Evolutionary conservation across 2,797 vertebrate genomes (phyloP).

Genomic region (Vultur gryphus): DNA sequence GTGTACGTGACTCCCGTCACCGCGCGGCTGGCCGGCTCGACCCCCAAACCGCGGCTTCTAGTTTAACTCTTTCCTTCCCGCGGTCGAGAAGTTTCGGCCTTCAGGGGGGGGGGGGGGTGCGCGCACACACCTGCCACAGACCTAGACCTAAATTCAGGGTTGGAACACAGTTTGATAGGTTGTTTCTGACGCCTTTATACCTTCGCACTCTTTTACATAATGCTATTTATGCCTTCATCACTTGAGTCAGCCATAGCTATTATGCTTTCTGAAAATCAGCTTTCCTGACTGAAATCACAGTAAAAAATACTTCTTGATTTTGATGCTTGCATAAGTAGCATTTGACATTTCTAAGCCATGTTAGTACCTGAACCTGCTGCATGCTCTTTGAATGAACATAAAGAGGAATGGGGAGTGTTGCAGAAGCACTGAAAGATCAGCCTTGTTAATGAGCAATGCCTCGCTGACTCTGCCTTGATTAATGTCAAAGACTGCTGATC

Average conservation of each 20-base stretch:
- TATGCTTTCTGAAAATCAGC: not conserved
- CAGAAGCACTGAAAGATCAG: not conserved
- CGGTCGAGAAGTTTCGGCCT: too few species aligned
- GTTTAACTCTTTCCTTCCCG: too few species aligned
- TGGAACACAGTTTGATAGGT: not conserved
- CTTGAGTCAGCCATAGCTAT: not conserved
- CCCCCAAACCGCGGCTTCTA: too few species aligned
- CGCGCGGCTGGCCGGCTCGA: too few species aligned
- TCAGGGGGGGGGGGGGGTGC: too few species aligned
- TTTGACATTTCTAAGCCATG: not conserved
- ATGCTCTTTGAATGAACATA: not conserved
- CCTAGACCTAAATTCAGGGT: not conserved
- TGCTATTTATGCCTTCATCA: not conserved
- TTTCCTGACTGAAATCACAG: not conserved
- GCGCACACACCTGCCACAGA: too few species aligned
- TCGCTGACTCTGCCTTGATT: conserved; percentile 4
- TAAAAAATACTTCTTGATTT: not conserved
- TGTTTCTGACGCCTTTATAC: not conserved
- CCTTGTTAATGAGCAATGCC: not conserved
- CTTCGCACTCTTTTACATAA: not conserved
- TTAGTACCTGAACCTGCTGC: not conserved
- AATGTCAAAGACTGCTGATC: not conserved
- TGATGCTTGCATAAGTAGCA: not conserved
- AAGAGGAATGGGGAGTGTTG: not conserved
- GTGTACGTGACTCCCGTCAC: too few species aligned